Percentiles rank a stretch among this genome's conserved stretches.
Conservation (phyloP, 2,113 vertebrate species). For the Oncorhynchus gorbuscha region DNA sequence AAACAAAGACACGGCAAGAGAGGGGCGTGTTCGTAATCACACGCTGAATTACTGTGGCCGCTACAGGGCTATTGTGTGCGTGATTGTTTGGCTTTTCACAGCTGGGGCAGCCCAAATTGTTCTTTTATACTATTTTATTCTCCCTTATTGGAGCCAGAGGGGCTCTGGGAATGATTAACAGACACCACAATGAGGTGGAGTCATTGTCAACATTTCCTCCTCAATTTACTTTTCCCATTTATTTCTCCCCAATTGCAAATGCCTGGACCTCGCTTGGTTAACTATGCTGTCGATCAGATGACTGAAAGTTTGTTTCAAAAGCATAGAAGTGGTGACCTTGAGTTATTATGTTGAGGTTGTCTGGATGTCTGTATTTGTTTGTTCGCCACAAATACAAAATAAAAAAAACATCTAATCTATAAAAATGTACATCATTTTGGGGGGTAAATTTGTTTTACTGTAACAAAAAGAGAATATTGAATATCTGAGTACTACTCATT, state of each 20-base stretch:
- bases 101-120: conserved; percentile 82
- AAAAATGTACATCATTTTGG: no score
- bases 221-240: conserved; percentile 70
- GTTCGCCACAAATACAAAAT: not conserved
- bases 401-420: no score
- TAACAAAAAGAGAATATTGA: no score
- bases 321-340: conserved; percentile 36
- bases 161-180: conserved; percentile 76
- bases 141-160: conserved; percentile 81
- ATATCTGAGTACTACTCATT: no score
- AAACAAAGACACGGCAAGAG: conserved; percentile 84
- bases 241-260: conserved; percentile 58
- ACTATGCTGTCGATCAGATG: conserved; percentile 45
- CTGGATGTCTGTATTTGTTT: not conserved
- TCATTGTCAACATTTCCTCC: conserved; percentile 66
- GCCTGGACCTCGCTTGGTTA: conserved; percentile 64
- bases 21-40: conserved; percentile 87
- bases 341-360: conserved; percentile 41
- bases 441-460: no score
- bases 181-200: conserved; percentile 63
- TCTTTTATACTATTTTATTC: conserved; percentile 82
- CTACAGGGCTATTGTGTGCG: conserved; percentile 80
- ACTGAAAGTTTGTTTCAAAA: conserved; percentile 61
- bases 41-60: conserved; percentile 80
- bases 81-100: conserved; percentile 79